These are phyloP conservation scores for Lucifuga dentata DNA, from an alignment of 2,113 vertebrate species.

Conservation along the genomic window DNA sequence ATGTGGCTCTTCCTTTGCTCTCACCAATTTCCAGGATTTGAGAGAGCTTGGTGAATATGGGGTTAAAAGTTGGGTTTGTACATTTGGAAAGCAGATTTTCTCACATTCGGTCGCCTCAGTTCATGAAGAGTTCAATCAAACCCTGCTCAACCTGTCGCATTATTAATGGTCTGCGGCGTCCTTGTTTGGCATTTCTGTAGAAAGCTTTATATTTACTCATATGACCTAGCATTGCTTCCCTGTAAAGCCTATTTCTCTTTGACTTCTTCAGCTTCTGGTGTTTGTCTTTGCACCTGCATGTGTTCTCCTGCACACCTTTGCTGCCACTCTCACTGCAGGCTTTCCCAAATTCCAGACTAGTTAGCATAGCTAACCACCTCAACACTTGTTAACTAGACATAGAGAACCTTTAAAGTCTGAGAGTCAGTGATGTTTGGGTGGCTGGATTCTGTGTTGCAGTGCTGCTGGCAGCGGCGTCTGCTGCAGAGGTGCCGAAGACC, in stretches of 20 bases:
- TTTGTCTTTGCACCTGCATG: conserved; percentile 15
- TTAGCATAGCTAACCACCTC: conserved; percentile 2
- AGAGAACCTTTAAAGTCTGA: conserved; percentile 16
- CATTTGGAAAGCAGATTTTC: too few species aligned
- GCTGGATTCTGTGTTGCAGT: conserved; percentile 82
- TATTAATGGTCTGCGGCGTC: too few species aligned
- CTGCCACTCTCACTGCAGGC: not conserved
- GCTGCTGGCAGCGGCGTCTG: conserved; percentile 66
- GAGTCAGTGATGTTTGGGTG: conserved; percentile 67
- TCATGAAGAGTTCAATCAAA: too few species aligned
- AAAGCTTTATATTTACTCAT: not conserved
- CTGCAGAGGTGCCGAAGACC: conserved; percentile 33
- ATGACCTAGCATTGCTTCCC: not conserved
- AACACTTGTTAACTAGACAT: conserved; percentile 17
- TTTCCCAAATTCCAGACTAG: not conserved
- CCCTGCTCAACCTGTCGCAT: too few species aligned
- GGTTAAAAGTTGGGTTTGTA: too few species aligned
- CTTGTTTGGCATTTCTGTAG: not conserved
- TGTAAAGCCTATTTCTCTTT: not conserved
- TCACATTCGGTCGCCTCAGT: too few species aligned
- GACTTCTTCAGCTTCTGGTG: not conserved
- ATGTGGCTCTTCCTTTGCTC: not conserved
- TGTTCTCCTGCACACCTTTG: not conserved
- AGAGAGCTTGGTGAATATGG: too few species aligned
- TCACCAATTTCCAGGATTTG: not conserved